Conservation (phyloP, 1,140 invertebrate species). For the Cepaea nemoralis region DNA sequence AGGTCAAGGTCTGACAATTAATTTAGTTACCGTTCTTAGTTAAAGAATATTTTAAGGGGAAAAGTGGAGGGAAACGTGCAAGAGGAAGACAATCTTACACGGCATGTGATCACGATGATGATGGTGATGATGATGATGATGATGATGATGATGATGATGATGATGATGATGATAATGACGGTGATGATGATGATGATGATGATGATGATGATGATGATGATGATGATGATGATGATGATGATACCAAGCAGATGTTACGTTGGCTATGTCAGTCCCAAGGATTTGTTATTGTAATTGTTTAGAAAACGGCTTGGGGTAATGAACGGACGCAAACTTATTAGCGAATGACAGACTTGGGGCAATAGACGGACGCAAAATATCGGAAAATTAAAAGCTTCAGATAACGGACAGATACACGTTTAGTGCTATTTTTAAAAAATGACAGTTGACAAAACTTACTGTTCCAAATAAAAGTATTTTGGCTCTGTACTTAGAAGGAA, state of each 20-base stretch:
- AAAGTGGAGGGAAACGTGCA: too few species aligned
- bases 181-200: slow-evolving; percentile 10
- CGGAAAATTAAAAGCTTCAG: not conserved
- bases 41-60: not conserved
- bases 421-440: too few species aligned
- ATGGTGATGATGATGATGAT: too few species aligned
- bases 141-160: too few species aligned
- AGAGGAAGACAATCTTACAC: too few species aligned
- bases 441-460: slow-evolving; percentile 14
- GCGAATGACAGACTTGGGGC: not conserved
- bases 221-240: too few species aligned
- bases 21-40: not conserved
- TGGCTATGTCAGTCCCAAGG: too few species aligned
- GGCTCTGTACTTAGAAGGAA: slow-evolving; percentile 63
- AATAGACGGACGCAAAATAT: not conserved
- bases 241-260: too few species aligned
- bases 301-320: not conserved
- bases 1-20: not conserved
- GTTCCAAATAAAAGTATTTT: slow-evolving; percentile 49
- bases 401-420: too few species aligned
- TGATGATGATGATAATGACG: too few species aligned
- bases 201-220: slow-evolving; percentile 10
- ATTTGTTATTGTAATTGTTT: too few species aligned
- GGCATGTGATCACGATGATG: not conserved
- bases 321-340: not conserved